Evolutionary conservation across 2,113 vertebrate species (phyloP).

Genomic region (Spheniscus mendiculus): DNA sequence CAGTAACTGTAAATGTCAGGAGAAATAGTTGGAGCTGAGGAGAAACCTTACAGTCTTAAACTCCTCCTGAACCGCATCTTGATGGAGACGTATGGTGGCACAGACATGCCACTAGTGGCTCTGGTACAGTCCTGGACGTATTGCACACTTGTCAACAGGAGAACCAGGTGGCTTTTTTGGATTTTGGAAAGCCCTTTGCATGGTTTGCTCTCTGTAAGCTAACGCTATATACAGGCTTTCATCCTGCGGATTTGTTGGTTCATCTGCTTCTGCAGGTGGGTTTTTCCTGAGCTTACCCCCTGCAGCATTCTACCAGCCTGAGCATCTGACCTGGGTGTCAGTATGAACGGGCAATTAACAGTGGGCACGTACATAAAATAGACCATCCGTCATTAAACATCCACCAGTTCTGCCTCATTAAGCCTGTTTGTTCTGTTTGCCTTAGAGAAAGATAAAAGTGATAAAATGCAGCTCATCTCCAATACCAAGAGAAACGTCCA

Average conservation of each 20-base stretch:
- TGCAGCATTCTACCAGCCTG: rapidly evolving
- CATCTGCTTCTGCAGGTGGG: neutral
- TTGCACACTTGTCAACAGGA: rapidly evolving
- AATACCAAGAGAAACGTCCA: rapidly evolving
- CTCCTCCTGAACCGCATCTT: neutral
- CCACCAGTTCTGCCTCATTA: neutral
- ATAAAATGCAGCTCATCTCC: neutral
- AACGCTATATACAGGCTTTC: rapidly evolving
- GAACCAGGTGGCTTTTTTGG: neutral
- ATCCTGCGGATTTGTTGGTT: rapidly evolving
- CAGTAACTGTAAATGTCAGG: neutral
- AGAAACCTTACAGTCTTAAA: neutral
- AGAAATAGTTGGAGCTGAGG: neutral
- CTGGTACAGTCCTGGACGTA: rapidly evolving
- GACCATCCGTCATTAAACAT: no score
- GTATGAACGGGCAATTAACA: neutral
- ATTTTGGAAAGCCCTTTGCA: neutral
- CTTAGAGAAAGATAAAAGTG: neutral
- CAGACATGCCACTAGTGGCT: neutral
- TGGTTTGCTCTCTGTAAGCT: no score
- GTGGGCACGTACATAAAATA: rapidly evolving
- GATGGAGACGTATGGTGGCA: neutral
- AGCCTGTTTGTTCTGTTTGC: neutral
- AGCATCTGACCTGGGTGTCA: rapidly evolving
- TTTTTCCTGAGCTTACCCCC: neutral